Evolutionary conservation across 1,140 invertebrate species (phyloP), one percentile per base, ranked within the genome.

Genomic region (Caenorhabditis inopinata): DNA sequence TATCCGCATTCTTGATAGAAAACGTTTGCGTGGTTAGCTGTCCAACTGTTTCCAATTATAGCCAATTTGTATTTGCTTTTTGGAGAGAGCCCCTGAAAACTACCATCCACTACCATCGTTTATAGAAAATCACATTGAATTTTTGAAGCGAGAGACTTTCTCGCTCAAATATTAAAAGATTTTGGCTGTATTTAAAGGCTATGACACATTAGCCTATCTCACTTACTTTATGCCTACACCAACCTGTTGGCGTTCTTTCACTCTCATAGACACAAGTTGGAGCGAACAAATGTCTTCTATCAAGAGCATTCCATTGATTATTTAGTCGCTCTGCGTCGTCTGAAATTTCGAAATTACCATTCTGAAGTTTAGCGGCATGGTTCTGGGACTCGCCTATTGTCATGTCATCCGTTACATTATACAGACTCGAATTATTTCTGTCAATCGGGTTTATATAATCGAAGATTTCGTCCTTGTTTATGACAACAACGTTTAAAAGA

Each of bases 21-120:
- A 29, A 68, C 38, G 35, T n/a, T 68, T 0, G 58, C 58, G 32
- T 68, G 58, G 9, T 68, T 68, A 12, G 58, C 58, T 0, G 58
- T 38, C 58, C 29, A 68, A 42, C 58, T 68, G n/a, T 68, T 68
- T 42, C 58, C 58, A 42, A 68, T 68, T 5, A n/a, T 68, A 11
- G 58, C 58, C 16, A 68, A 21, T 38, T 68, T 68, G 58, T 38
- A 68, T 21, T 68, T 68, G 6, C 32, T n/a, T 12, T 29, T 29
- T 58, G 29, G 29, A 2, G 12, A 32, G 4, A 68, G 32, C 23
- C 32, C 25, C 58, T 38, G 1, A 29, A 68, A 42, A 42, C 14
- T 14, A 42, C 38, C 38, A 42, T n/a, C n/a, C n/a, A n/a, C n/a
- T n/a, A n/a, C n/a, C n/a, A n/a, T n/a, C n/a, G n/a, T n/a, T n/a